These are phyloP conservation scores for Anastrepha ludens DNA, from an alignment of 1,140 invertebrate species.

Conservation along the genomic window DNA sequence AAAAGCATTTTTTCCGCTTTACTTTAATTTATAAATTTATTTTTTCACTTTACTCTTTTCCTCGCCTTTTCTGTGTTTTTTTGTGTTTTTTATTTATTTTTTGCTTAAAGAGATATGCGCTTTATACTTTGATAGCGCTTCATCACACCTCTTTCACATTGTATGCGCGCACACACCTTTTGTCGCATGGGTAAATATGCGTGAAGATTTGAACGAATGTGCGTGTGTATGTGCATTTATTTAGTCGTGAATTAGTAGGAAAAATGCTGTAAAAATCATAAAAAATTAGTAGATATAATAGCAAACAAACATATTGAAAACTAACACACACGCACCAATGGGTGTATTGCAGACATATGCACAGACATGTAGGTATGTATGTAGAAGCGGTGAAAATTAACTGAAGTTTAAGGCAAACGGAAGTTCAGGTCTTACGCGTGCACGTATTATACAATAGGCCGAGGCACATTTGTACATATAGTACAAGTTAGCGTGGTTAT, in stretches of 20 bases:
- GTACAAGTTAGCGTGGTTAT: not conserved
- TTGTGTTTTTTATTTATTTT: not conserved
- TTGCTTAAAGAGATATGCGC: not conserved
- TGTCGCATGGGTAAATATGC: not conserved
- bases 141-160: not conserved
- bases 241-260: not conserved
- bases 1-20: not conserved
- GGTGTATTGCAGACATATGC: too few relatives aligned
- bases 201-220: not conserved
- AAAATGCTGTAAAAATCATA: too few relatives aligned
- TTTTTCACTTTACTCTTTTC: not conserved
- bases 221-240: not conserved
- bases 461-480: not conserved
- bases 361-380: not conserved
- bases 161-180: not conserved
- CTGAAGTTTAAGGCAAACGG: conserved; percentile 48
- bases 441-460: not conserved
- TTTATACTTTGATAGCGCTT: not conserved
- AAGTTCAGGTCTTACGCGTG: conserved; percentile 18
- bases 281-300: too few relatives aligned
- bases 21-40: not conserved
- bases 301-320: not conserved
- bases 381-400: not conserved
- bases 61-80: not conserved
- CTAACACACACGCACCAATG: too few relatives aligned